phyloP scores from a whole-genome alignment of 2,888 invertebrate species.

The Drosophila kambysellisi region DNA sequence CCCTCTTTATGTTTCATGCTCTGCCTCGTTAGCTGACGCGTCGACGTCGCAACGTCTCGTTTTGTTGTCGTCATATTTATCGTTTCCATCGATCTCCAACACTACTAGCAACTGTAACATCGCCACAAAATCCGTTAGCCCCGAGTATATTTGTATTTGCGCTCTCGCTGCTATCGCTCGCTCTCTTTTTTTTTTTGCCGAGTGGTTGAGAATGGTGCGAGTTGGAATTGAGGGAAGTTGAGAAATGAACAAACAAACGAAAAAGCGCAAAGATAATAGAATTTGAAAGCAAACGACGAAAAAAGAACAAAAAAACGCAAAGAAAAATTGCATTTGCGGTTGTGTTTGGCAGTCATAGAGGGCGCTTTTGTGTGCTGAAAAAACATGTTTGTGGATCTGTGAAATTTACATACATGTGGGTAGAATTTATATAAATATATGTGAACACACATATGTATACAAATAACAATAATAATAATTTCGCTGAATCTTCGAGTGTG shows the following conservation, averaged over 20 bases:
- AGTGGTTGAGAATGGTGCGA: constrained; percentile 30
- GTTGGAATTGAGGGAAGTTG: constrained; percentile 60
- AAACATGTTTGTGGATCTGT: constrained; percentile 34
- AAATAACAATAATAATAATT: constrained; percentile 37
- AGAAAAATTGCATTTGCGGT: constrained; percentile 59
- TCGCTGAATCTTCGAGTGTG: constrained; percentile 25
- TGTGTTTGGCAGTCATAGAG: constrained; percentile 49
- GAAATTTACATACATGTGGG: constrained; percentile 46
- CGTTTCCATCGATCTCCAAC: constrained; percentile 79
- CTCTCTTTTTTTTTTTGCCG: constrained; percentile 15
- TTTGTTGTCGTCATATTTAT: constrained; percentile 64
- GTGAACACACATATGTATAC: constrained; percentile 13
- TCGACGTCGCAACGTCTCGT: constrained; percentile 61
- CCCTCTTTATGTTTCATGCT: constrained; percentile 75
- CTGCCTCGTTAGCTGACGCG: constrained; percentile 59
- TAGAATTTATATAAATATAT: constrained; percentile 17
- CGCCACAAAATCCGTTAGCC: constrained; percentile 64
- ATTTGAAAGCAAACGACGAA: constrained; percentile 46
- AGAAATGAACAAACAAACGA: constrained; percentile 45
- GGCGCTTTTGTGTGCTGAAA: constrained; percentile 37
- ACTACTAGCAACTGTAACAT: constrained; percentile 68
- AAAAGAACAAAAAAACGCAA: constrained; percentile 38
- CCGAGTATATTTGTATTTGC: constrained; percentile 54
- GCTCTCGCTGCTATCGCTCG: constrained; percentile 61
- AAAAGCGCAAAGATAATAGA: constrained; percentile 40